Evolutionary conservation across 2,888 invertebrate genomes (phyloP).

Genomic region (Trichopria drosophilae): DNA sequence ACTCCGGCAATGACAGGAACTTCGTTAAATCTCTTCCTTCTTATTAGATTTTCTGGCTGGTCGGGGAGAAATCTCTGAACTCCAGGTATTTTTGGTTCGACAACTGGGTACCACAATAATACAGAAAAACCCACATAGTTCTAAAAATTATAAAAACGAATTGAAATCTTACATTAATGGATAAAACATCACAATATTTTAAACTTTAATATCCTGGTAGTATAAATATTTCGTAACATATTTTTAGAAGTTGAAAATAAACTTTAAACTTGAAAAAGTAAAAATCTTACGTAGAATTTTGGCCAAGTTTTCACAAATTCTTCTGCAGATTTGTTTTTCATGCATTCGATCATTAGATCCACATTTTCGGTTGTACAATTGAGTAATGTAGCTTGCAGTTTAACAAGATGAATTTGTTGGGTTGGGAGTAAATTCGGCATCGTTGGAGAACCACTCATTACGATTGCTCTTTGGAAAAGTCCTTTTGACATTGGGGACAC

Average conservation of each 20-base stretch:
- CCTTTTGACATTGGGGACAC: slow-evolving; percentile 69
- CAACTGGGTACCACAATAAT: slow-evolving; percentile 69
- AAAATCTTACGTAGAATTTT: slow-evolving; percentile 43
- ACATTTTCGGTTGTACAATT: slow-evolving; percentile 63
- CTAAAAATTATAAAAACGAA: too few relatives aligned
- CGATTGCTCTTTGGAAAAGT: slow-evolving; percentile 71
- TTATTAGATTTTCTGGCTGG: slow-evolving; percentile 65
- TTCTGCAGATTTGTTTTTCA: slow-evolving; percentile 60
- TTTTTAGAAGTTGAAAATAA: too few relatives aligned
- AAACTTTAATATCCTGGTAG: too few relatives aligned
- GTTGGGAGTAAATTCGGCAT: slow-evolving; percentile 62
- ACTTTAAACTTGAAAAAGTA: too few relatives aligned
- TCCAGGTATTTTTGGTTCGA: slow-evolving; percentile 67
- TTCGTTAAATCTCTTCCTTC: slow-evolving; percentile 63
- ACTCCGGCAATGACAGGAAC: slow-evolving; percentile 70
- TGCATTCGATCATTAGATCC: slow-evolving; percentile 64
- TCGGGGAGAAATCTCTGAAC: slow-evolving; percentile 69
- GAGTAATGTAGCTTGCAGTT: slow-evolving; percentile 66
- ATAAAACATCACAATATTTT: too few relatives aligned
- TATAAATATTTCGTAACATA: too few relatives aligned
- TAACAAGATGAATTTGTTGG: slow-evolving; percentile 64
- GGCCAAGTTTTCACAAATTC: slow-evolving; percentile 38
- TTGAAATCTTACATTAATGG: too few relatives aligned
- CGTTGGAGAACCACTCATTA: slow-evolving; percentile 68
- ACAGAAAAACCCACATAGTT: too few relatives aligned